Conservation (phyloP, 2,888 invertebrate genomes). For the Carabus problematicus region DNA sequence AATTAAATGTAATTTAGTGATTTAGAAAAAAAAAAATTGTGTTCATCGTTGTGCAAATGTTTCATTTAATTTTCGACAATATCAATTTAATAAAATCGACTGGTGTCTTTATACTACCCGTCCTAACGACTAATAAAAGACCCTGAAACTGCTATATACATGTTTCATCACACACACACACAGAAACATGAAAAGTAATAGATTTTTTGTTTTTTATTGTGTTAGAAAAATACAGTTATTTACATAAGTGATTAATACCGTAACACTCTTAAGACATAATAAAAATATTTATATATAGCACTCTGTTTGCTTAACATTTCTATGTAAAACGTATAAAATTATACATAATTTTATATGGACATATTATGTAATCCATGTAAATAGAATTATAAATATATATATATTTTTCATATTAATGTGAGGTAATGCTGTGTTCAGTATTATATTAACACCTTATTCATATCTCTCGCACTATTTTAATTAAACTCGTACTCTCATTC, state of each 20-base stretch:
- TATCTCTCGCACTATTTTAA: neutral
- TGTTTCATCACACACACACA: neutral
- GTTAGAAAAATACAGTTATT: conserved; percentile 46
- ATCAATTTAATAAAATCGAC: too few species aligned
- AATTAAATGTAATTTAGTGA: too few species aligned
- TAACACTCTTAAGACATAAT: conserved; percentile 33
- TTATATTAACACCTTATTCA: conserved; percentile 17
- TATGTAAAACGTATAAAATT: conserved; percentile 36
- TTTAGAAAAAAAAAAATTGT: too few species aligned
- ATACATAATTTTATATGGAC: conserved; percentile 34
- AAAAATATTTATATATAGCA: conserved; percentile 39
- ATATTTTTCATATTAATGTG: conserved; percentile 36
- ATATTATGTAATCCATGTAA: conserved; percentile 11
- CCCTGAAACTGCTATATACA: too few species aligned
- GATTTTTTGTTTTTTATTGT: conserved; percentile 44
- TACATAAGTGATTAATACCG: conserved; percentile 40
- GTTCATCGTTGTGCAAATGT: too few species aligned
- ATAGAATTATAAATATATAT: conserved; percentile 32
- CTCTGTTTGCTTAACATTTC: conserved; percentile 35
- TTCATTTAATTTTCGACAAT: too few species aligned
- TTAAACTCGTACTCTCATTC: neutral
- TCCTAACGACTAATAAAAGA: too few species aligned
- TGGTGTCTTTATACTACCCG: too few species aligned
- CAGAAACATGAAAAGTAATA: neutral
- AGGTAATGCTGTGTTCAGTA: conserved; percentile 30